A percentile compares a stretch with the other conserved stretches of the same genome.
These are phyloP conservation scores for Epicampocera succincta DNA, from an alignment of 2,888 invertebrate genomes.

Conservation along the genomic window DNA sequence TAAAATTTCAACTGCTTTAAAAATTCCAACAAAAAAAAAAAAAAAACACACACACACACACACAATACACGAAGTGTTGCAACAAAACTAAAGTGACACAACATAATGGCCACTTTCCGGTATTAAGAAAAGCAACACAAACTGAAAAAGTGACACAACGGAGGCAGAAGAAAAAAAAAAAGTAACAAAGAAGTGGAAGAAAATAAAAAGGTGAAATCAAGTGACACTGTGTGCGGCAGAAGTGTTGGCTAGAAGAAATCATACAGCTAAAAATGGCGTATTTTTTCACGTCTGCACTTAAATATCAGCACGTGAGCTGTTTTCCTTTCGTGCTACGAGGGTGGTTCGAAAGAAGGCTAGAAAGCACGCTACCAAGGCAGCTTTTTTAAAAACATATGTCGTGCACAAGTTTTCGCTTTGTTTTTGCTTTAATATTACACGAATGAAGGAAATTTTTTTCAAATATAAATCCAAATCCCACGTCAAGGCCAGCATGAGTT, in stretches of 20 bases:
- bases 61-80: slow-evolving; percentile 51
- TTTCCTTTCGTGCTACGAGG: slow-evolving; percentile 17
- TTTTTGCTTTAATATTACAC: too few relatives aligned
- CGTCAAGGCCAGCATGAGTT: too few relatives aligned
- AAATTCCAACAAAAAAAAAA: slow-evolving; percentile 21
- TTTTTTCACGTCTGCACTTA: slow-evolving; percentile 80
- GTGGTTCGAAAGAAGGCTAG: too few relatives aligned
- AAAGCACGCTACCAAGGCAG: too few relatives aligned
- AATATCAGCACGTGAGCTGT: slow-evolving; percentile 79
- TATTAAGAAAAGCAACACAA: slow-evolving; percentile 45
- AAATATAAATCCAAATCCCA: too few relatives aligned
- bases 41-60: too few relatives aligned
- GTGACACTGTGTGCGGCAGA: neutral
- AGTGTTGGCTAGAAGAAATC: neutral
- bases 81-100: slow-evolving; percentile 69
- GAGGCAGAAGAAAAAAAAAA: slow-evolving; percentile 37
- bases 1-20: slow-evolving; percentile 44
- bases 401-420: too few relatives aligned
- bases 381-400: too few relatives aligned
- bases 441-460: too few relatives aligned
- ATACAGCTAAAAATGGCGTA: slow-evolving; percentile 71
- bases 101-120: slow-evolving; percentile 72
- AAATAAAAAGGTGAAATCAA: slow-evolving; percentile 56
- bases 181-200: neutral
- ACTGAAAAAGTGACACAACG: slow-evolving; percentile 29